Percentiles rank a stretch among this genome's conserved stretches.
Evolutionary conservation across 2,888 invertebrate genomes (phyloP).

Genomic region (Drosophila phalerata): DNA sequence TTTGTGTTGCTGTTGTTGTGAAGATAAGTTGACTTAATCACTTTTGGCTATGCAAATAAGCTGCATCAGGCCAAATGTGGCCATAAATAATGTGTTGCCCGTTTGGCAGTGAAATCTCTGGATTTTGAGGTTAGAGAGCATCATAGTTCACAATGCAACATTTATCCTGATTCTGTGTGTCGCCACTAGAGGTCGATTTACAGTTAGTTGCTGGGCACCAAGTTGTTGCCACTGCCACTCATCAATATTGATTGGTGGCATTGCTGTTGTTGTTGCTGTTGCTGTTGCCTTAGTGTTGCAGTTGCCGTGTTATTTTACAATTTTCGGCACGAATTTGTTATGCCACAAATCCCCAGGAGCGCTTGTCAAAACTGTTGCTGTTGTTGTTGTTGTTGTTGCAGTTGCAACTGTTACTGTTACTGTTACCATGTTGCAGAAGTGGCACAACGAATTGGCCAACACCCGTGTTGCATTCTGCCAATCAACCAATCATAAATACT

Average conservation of each 20-base stretch:
- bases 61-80: slow-evolving; percentile 33
- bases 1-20: slow-evolving; percentile 25
- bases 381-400: background rate
- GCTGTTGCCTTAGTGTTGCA: slow-evolving; percentile 14
- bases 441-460: slow-evolving; percentile 42
- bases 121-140: slow-evolving; percentile 14
- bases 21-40: slow-evolving; percentile 57
- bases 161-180: slow-evolving; percentile 12
- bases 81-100: slow-evolving; percentile 40
- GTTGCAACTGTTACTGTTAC: too few species aligned
- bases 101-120: slow-evolving; percentile 1
- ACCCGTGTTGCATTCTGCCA: slow-evolving; percentile 50
- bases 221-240: slow-evolving; percentile 54
- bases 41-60: slow-evolving; percentile 51
- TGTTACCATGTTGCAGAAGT: slow-evolving; percentile 42
- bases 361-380: slow-evolving; percentile 65
- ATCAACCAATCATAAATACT: slow-evolving; percentile 76
- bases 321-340: slow-evolving; percentile 65
- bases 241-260: slow-evolving; percentile 73
- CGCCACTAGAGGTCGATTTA: slow-evolving; percentile 18
- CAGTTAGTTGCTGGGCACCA: slow-evolving; percentile 11
- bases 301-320: slow-evolving; percentile 59
- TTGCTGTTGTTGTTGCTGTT: background rate
- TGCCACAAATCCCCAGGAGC: slow-evolving; percentile 77
- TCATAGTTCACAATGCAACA: slow-evolving; percentile 13